Evolutionary conservation across 2,888 invertebrate species (phyloP).

Genomic region (Drosophila meridiana): DNA sequence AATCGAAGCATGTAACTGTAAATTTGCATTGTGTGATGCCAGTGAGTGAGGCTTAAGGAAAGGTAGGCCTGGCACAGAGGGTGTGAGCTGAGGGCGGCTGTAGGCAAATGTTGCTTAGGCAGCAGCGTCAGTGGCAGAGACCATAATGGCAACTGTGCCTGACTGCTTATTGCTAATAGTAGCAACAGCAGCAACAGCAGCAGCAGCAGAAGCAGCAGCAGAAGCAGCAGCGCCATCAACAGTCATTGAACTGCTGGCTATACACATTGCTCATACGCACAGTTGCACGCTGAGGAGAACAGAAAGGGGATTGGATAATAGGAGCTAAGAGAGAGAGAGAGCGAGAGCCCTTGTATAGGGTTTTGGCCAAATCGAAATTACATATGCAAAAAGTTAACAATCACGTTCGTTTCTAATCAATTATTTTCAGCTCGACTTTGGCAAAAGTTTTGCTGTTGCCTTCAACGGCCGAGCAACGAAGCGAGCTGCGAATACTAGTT

Average conservation of each 20-base stretch:
- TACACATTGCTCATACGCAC: slow-evolving; percentile 72
- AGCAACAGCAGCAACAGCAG: slow-evolving; percentile 12
- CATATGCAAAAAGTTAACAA: slow-evolving; percentile 79
- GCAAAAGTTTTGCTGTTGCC: slow-evolving; percentile 51
- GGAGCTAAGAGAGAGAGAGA: background rate
- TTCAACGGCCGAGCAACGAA: background rate
- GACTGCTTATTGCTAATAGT: slow-evolving; percentile 56
- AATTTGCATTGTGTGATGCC: slow-evolving; percentile 78
- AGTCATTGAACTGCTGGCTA: slow-evolving; percentile 31
- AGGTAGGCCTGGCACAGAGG: background rate
- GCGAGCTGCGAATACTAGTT: slow-evolving; percentile 5
- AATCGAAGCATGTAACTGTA: slow-evolving; percentile 82
- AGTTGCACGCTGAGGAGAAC: slow-evolving; percentile 63
- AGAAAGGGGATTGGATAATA: background rate
- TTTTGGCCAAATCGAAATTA: slow-evolving; percentile 67
- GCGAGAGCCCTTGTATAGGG: background rate
- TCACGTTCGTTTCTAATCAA: slow-evolving; percentile 79
- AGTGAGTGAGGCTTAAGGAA: slow-evolving; percentile 27
- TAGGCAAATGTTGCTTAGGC: slow-evolving; percentile 63
- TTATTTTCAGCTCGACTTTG: slow-evolving; percentile 66
- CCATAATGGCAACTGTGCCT: slow-evolving; percentile 49
- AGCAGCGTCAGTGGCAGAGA: slow-evolving; percentile 57
- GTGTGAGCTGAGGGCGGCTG: no score
- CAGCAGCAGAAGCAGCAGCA: background rate
- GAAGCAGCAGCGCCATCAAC: slow-evolving; percentile 26